phyloP scores from a whole-genome alignment of 2,113 vertebrate species.

The Cyanoramphus novaezelandiae region DNA sequence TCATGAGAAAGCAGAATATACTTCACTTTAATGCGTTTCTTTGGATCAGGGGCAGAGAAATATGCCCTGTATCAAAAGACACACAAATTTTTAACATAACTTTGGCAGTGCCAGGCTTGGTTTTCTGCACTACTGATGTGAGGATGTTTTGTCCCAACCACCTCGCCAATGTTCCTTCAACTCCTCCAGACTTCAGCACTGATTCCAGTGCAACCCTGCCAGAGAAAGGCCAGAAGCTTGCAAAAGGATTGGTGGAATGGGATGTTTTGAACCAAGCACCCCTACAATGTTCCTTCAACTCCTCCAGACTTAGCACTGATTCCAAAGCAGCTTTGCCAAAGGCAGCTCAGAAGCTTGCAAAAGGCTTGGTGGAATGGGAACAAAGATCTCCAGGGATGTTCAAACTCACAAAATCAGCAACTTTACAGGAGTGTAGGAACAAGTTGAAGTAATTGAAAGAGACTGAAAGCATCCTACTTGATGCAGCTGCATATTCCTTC shows the following conservation, averaged over 20 bases:
- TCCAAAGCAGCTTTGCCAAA: not conserved
- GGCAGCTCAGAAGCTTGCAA: not conserved
- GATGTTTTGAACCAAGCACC: not conserved
- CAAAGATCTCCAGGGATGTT: not conserved
- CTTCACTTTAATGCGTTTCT: not conserved
- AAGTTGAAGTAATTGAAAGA: slow-evolving; percentile 15
- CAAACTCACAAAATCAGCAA: slow-evolving; percentile 25
- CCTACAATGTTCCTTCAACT: not conserved
- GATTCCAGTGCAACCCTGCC: not conserved
- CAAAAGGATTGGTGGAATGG: not conserved
- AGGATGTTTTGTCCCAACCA: not conserved
- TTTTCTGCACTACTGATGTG: not conserved
- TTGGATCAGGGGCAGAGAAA: not conserved
- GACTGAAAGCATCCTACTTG: not conserved
- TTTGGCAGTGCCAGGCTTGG: not conserved
- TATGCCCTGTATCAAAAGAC: not conserved
- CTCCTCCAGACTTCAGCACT: not conserved
- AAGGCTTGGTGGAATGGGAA: not conserved
- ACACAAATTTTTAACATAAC: not conserved
- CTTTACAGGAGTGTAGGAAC: not conserved
- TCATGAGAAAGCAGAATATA: not conserved
- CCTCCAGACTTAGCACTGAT: not conserved
- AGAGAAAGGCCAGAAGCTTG: not conserved
- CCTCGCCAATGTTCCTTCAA: not conserved
- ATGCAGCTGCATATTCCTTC: not conserved